Conservation (phyloP, 2,888 invertebrate genomes). For the Cordilura impudica region DNA sequence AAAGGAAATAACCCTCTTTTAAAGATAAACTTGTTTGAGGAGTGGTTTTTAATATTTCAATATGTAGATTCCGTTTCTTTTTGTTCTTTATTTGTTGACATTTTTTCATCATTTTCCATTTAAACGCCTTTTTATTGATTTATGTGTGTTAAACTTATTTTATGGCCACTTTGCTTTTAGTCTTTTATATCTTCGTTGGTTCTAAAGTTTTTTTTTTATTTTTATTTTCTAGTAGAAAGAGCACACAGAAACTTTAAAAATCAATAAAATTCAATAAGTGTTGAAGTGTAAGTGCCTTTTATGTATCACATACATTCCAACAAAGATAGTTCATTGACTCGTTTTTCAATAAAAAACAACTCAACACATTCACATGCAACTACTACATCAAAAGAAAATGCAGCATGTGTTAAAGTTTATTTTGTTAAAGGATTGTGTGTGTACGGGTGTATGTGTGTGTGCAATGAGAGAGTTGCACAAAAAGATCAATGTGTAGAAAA, state of each 20-base stretch:
- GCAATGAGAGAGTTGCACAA: too few relatives aligned
- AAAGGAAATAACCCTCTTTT: background rate
- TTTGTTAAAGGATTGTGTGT: too few relatives aligned
- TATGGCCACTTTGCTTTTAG: conserved; percentile 27
- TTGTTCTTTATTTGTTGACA: conserved; percentile 15
- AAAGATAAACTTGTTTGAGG: background rate
- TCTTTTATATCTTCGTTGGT: background rate
- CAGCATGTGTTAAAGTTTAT: too few relatives aligned
- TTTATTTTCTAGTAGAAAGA: background rate
- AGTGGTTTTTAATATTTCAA: conserved; percentile 13
- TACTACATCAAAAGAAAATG: too few relatives aligned
- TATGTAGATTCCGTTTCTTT: background rate
- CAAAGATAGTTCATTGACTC: background rate
- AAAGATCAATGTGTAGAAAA: too few relatives aligned
- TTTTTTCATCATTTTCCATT: background rate
- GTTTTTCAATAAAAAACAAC: background rate
- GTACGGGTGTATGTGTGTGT: too few relatives aligned
- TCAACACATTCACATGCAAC: too few relatives aligned
- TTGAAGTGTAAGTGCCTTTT: conserved; percentile 49
- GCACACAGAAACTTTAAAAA: conserved; percentile 46
- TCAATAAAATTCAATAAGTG: conserved; percentile 60
- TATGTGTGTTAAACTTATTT: conserved; percentile 13
- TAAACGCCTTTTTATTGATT: conserved; percentile 51
- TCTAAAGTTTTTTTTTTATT: background rate
- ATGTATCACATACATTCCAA: conserved; percentile 24